Base-by-base conservation (phyloP, 2,113 vertebrate genomes). In the Puffinus mauretanicus region DNA sequence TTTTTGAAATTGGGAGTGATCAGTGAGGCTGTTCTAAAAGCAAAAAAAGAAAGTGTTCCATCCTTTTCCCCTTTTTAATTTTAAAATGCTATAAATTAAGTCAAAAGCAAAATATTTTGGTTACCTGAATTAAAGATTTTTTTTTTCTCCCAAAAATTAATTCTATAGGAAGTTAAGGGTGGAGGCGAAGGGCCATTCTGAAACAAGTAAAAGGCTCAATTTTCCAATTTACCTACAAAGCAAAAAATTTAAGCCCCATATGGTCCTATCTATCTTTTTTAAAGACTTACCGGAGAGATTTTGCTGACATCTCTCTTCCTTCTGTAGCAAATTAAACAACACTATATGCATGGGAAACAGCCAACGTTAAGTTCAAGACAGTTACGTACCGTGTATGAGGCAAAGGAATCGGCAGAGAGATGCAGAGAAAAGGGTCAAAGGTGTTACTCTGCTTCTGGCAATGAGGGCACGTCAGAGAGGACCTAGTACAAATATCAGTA, bases 381-480 rank as follows among this genome's bases (percentile, higher is more conserved):
- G 71, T 3, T 66, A 96, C 95, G 0, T 98, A 99, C 99, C 99
- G 98, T 32, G 99, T 99, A 82, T 99, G 99, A 82, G 99, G 99
- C 93, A 99, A 97, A 26, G 99, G 99, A 94, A 99, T 99, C 8
- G 99, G 99, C 96, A 99, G 97, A 49, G 99, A 99, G 98, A 99
- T 99, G 97, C 99, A 99, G 52, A 99, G 99, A 95, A 99, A 99
- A 57, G 99, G 99, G 96, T 99, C 99, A 65, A 99, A 99, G 18
- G 99, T 99, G 95, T 99, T 99, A 97, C 99, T 99, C 97, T 99
- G 99, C 97, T 99, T 99, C 98, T 99, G 99, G 97, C 99, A 99
- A 95, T 99, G 99, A 65, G 99, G 99, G 91, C 99, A 99, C 8
- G 99, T 99, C 97, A 99, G 98, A 40, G 99, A 99, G 16, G 99